phyloP scores from a whole-genome alignment of 2,797 vertebrate species.

The Pitangus sulphuratus region DNA sequence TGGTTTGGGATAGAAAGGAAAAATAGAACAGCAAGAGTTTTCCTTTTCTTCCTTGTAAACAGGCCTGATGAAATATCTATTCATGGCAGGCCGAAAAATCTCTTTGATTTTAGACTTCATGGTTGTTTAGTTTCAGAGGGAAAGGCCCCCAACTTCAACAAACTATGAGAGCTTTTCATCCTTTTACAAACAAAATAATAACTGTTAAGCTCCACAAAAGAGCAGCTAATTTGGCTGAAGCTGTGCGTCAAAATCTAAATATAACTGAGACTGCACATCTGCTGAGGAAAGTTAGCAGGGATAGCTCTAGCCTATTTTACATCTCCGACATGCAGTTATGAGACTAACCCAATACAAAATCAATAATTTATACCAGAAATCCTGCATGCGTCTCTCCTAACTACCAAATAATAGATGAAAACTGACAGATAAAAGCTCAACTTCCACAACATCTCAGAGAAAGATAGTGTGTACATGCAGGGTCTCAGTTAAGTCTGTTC shows the following conservation, averaged over 20 bases:
- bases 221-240: neutral
- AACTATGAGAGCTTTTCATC: neutral
- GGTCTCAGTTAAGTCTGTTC: neutral
- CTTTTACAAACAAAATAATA: neutral
- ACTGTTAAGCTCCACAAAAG: neutral
- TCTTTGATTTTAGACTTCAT: neutral
- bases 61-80: neutral
- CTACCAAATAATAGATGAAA: constrained; percentile 62
- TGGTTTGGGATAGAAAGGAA: neutral
- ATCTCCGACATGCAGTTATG: neutral
- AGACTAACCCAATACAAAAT: constrained; percentile 40
- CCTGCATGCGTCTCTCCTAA: constrained; percentile 3
- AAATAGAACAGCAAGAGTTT: neutral
- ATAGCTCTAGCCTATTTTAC: neutral
- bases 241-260: neutral
- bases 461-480: neutral
- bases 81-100: neutral
- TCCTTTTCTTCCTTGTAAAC: neutral
- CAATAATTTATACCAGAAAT: constrained; percentile 59
- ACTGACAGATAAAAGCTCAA: constrained; percentile 53
- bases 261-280: neutral
- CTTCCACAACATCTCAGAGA: neutral
- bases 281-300: neutral
- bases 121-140: neutral
- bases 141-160: neutral